phyloP scores from a whole-genome alignment of 2,888 invertebrate genomes.

The Andrena trimmerana region DNA sequence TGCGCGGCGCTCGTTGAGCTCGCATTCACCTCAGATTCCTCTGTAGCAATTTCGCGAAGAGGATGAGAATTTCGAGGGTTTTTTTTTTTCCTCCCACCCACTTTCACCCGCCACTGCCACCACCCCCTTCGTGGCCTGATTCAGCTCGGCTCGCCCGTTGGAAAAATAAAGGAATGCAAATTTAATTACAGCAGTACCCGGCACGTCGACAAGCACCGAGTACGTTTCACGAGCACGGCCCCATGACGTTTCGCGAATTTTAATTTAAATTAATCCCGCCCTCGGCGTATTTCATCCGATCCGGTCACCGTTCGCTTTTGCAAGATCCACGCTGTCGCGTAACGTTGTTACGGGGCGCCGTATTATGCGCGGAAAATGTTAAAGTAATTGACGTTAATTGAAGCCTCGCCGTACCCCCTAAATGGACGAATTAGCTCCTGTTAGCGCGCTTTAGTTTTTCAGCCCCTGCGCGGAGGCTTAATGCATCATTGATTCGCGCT shows the following conservation, averaged over 20 bases:
- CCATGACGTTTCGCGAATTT: slow-evolving; percentile 52
- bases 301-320: neutral
- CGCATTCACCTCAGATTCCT: slow-evolving; percentile 8
- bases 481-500: slow-evolving; percentile 16
- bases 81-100: slow-evolving; percentile 27
- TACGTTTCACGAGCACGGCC: slow-evolving; percentile 16
- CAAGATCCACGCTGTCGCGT: slow-evolving; percentile 15
- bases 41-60: slow-evolving; percentile 16
- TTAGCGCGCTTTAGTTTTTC: neutral
- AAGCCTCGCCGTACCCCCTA: neutral
- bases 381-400: slow-evolving; percentile 41
- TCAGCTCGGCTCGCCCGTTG: slow-evolving; percentile 24
- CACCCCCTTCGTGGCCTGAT: slow-evolving; percentile 31
- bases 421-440: slow-evolving; percentile 35
- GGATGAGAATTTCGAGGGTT: slow-evolving; percentile 13
- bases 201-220: slow-evolving; percentile 29
- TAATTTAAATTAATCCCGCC: slow-evolving; percentile 51
- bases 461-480: neutral
- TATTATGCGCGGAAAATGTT: slow-evolving; percentile 27
- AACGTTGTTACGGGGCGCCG: slow-evolving; percentile 29
- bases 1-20: neutral
- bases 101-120: too few relatives aligned
- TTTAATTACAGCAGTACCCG: slow-evolving; percentile 59
- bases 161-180: slow-evolving; percentile 60
- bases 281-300: slow-evolving; percentile 7